Percentiles rank a stretch among this genome's conserved stretches.
Conservation (phyloP, 1,140 invertebrate genomes). For the Drosophila seguyi region DNA sequence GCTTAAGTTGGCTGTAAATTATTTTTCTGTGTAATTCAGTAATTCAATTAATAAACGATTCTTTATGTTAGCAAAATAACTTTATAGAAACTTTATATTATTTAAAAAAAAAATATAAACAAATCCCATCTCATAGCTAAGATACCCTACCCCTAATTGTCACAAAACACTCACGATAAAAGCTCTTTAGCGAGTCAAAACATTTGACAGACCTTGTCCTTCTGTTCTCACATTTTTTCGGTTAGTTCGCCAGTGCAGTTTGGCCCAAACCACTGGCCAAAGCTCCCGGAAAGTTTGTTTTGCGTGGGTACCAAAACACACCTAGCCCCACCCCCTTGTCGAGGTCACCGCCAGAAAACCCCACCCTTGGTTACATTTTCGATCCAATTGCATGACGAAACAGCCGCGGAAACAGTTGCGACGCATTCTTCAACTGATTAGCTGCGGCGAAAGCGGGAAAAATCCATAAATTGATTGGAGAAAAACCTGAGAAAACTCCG, state of each 20-base stretch:
- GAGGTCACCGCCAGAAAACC: slow-evolving; percentile 17
- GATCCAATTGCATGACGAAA: slow-evolving; percentile 75
- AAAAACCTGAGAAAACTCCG: slow-evolving; percentile 1
- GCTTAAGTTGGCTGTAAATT: too few relatives aligned
- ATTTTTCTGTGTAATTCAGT: too few relatives aligned
- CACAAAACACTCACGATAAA: slow-evolving; percentile 36
- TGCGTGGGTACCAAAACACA: slow-evolving; percentile 41
- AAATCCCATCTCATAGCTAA: not conserved
- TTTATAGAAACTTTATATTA: too few relatives aligned
- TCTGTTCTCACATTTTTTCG: slow-evolving; percentile 20
- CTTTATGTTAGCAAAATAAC: too few relatives aligned
- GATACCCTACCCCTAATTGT: not conserved
- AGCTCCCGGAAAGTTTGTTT: slow-evolving; percentile 54
- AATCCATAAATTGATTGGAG: slow-evolving; percentile 78
- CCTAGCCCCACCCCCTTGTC: not conserved
- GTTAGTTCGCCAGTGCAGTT: slow-evolving; percentile 34
- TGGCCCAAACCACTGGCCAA: slow-evolving; percentile 20
- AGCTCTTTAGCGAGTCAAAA: slow-evolving; percentile 55
- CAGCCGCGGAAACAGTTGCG: slow-evolving; percentile 54
- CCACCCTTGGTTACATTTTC: slow-evolving; percentile 30
- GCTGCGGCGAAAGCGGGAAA: slow-evolving; percentile 35
- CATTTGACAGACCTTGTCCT: slow-evolving; percentile 64
- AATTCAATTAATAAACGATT: too few relatives aligned
- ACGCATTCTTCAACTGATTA: slow-evolving; percentile 27
- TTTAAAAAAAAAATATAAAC: not conserved